Conservation (phyloP, 2,797 vertebrate species). For the Nyctibius grandis region DNA sequence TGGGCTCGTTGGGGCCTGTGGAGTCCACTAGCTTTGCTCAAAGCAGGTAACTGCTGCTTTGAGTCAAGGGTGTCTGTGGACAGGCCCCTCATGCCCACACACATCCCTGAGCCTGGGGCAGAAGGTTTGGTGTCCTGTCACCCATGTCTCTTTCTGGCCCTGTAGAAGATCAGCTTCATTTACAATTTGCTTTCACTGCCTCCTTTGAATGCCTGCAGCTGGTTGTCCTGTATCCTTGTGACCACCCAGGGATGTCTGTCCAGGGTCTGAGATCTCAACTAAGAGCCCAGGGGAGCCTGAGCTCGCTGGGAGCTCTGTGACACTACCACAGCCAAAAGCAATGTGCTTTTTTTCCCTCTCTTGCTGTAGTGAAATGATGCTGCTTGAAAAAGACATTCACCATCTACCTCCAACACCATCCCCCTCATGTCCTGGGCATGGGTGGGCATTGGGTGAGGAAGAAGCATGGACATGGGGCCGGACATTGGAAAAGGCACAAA, state of each 20-base stretch:
- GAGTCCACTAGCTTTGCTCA: neutral
- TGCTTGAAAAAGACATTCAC: neutral
- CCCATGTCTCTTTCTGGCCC: too few species aligned
- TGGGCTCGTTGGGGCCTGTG: neutral
- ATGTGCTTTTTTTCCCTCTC: rapidly evolving
- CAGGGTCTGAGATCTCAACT: neutral
- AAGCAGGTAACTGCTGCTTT: neutral
- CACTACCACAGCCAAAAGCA: neutral
- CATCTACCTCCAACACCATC: neutral
- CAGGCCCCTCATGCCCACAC: too few species aligned
- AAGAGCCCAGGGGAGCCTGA: neutral
- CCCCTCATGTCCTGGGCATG: neutral
- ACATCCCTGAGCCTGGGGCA: neutral
- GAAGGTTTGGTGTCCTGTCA: neutral
- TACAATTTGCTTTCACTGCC: neutral
- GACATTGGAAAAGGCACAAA: neutral
- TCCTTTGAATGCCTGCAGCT: neutral
- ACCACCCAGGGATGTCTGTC: neutral
- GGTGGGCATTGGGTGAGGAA: neutral
- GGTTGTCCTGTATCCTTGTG: neutral
- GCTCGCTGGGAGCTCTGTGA: neutral
- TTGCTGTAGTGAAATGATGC: neutral
- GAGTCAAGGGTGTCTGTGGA: neutral
- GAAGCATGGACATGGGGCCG: neutral
- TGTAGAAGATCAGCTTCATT: neutral